These are phyloP conservation scores for Plestiodon gilberti DNA, from an alignment of 2,113 vertebrate genomes.

Conservation along the genomic window DNA sequence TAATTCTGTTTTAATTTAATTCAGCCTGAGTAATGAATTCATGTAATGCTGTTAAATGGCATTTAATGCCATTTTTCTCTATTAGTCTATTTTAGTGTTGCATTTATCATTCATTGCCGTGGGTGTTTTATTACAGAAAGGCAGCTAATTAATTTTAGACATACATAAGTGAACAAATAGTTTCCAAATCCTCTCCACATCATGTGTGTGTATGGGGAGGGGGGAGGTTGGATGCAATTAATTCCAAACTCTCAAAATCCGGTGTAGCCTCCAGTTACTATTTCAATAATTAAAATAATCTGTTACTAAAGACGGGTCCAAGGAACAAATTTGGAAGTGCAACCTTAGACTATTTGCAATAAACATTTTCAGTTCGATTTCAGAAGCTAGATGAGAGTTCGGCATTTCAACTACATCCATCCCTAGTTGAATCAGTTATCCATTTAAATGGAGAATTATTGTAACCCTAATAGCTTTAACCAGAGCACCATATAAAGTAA, in stretches of 20 bases:
- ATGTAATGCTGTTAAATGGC: neutral
- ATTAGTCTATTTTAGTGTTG: neutral
- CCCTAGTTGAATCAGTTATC: slow-evolving; percentile 28
- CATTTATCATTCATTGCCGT: neutral
- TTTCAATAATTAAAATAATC: neutral
- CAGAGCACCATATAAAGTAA: slow-evolving; percentile 59
- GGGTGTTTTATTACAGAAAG: neutral
- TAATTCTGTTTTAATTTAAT: neutral
- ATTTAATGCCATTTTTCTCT: neutral
- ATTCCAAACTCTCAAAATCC: slow-evolving; percentile 2
- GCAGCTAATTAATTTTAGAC: neutral
- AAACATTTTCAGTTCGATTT: neutral
- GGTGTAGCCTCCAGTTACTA: neutral
- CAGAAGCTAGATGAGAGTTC: neutral
- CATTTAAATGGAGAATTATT: slow-evolving; percentile 33
- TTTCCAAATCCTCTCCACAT: slow-evolving; percentile 34
- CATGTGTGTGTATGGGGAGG: slow-evolving; percentile 19
- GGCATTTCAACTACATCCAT: slow-evolving; percentile 29
- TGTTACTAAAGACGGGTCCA: slow-evolving; percentile 18
- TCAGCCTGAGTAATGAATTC: neutral
- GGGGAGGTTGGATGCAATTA: no score
- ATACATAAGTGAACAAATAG: neutral
- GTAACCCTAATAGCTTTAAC: slow-evolving; percentile 32
- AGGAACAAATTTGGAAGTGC: neutral
- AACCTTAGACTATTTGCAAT: neutral